Conservation (phyloP, 30 jellyfish, hydroid and myxozoan genomes). For the Hydra vulgaris region DNA sequence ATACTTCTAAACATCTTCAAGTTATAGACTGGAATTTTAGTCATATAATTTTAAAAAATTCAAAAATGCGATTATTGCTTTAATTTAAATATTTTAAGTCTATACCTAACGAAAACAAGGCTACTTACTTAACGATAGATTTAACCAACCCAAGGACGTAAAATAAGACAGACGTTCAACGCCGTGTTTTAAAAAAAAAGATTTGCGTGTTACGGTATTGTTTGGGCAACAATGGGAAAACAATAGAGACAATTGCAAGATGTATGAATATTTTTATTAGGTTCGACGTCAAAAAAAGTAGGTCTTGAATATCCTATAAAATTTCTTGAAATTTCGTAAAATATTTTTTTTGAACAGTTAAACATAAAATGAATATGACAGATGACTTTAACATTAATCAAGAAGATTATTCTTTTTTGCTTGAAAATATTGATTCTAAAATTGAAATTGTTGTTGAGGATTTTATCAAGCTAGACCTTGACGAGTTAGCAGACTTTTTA, state of each 20-base stretch:
- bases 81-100: not conserved
- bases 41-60: no score
- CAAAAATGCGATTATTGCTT: slow-evolving; percentile 12
- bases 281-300: not conserved
- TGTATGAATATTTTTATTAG: not conserved
- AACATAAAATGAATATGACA: not conserved
- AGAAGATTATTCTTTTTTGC: not conserved
- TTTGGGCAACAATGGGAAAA: not conserved
- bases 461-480: not conserved
- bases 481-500: not conserved
- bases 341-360: not conserved
- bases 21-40: no score
- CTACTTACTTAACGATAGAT: no score
- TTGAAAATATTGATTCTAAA: not conserved
- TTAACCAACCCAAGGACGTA: not conserved
- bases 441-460: not conserved
- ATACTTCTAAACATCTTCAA: no score
- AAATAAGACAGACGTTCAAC: not conserved
- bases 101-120: no score
- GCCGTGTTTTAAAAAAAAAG: not conserved
- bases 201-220: not conserved
- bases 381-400: not conserved
- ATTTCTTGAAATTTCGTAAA: no score
- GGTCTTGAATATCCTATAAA: not conserved
- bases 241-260: not conserved